Evolutionary conservation across 2,888 invertebrate species (phyloP), one percentile per base, ranked within the genome.

Genomic region (Tyria jacobaeae): DNA sequence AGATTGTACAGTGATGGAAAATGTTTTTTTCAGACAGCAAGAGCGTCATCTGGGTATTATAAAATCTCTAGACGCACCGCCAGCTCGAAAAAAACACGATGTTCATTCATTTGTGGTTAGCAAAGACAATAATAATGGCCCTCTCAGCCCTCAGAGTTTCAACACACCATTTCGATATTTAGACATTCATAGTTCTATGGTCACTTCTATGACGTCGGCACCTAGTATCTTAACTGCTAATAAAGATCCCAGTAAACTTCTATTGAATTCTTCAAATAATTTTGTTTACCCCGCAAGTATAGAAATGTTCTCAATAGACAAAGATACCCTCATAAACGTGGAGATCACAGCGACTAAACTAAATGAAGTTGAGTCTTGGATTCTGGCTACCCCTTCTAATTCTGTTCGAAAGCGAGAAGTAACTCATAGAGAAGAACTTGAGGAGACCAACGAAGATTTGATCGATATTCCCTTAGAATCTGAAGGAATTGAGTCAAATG

Each of bases 41-140:
- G 96, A 97, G 81, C 95, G 95, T 61, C 97, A 97, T 84, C 94
- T 98, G 57, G 97, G 97, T 10, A 96, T 97, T 63, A 94, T 95
- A 27, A 90, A 95, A 82, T 87, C 94, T 74, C 84, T 92, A 81
- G 91, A 94, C 61, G 90, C 94, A 54, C 90, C 91, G 10, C 87
- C 90, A 24, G 75, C 90, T 57, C 87, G 92, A 67, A 94, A 89
- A 74, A 94, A 90, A 84, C 94, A 94, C 66, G 94, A 94, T 17
- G 94, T 94, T 6, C 94, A 94, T 78, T 94, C 94, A 5, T 94
- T 94, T 60, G 75, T 88, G 62, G 87, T 91, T 14, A 90, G 90
- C 67, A 90, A 89, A 77, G 87, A 90, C 49, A 85, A 81, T 73
- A 81, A 79, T 55, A 76, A 83, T 47, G 84, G 80, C 58, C 80